These are phyloP conservation scores for Patella caerulea DNA, from an alignment of 2,888 invertebrate species.

Conservation along the genomic window DNA sequence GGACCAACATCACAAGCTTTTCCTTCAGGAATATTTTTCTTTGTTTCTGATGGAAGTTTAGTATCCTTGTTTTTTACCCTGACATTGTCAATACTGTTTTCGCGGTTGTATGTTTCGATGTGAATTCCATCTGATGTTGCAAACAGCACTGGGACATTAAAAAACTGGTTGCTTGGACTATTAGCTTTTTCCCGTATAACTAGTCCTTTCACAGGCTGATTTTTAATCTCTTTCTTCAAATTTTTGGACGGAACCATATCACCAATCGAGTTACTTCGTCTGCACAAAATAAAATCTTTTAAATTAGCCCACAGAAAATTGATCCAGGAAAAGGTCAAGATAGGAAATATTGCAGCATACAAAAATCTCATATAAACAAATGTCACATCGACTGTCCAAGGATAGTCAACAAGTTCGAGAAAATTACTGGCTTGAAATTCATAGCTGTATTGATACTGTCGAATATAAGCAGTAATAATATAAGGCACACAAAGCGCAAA, in stretches of 20 bases:
- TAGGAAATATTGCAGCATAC: slow-evolving; percentile 56
- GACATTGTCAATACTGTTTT: slow-evolving; percentile 15
- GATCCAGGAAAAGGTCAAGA: slow-evolving; percentile 55
- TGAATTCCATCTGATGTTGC: slow-evolving; percentile 66
- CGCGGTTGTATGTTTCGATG: slow-evolving; percentile 47
- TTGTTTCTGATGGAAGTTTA: slow-evolving; percentile 11
- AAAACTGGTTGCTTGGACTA: slow-evolving; percentile 35
- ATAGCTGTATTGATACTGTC: slow-evolving; percentile 46
- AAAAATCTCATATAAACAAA: slow-evolving; percentile 64
- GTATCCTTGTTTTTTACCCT: background rate
- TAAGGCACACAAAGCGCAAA: slow-evolving; percentile 58
- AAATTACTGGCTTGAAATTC: slow-evolving; percentile 34
- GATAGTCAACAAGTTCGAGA: slow-evolving; percentile 42
- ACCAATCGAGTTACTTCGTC: slow-evolving; percentile 60
- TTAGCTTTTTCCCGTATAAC: slow-evolving; percentile 26
- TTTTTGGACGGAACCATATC: slow-evolving; percentile 46
- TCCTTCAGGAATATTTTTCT: slow-evolving; percentile 34
- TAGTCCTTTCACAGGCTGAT: slow-evolving; percentile 12
- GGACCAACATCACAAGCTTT: slow-evolving; percentile 63
- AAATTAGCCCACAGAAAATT: slow-evolving; percentile 63
- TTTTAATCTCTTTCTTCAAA: slow-evolving; percentile 29
- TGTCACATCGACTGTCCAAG: slow-evolving; percentile 56
- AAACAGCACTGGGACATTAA: slow-evolving; percentile 65
- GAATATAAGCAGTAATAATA: slow-evolving; percentile 47
- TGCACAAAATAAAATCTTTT: slow-evolving; percentile 60